Evolutionary conservation across 30 jellyfish, hydroid and myxozoan species (phyloP).

Genomic region (Hydractinia echinata): DNA sequence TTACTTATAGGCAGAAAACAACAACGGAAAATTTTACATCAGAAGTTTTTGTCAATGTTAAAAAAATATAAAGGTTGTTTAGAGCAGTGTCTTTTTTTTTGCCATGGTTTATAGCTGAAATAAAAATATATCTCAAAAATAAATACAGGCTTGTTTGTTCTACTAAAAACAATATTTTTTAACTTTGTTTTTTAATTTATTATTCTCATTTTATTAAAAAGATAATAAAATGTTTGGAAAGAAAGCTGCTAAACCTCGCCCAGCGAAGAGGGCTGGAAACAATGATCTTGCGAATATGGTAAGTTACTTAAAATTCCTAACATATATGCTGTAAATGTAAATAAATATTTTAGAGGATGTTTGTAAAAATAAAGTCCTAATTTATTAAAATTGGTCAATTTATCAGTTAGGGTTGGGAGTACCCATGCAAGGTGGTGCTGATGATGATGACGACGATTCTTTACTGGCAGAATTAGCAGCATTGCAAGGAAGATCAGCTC

Average conservation of each 20-base stretch:
- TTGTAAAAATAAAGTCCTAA: not conserved
- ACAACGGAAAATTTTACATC: too few species aligned
- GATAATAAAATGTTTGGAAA: slow-evolving; percentile 21
- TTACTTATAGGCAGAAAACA: too few species aligned
- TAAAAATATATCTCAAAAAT: too few species aligned
- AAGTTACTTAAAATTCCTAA: not conserved
- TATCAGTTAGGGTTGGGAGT: too few species aligned
- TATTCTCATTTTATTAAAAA: too few species aligned
- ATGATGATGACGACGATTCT: slow-evolving; percentile 80
- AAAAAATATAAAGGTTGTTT: too few species aligned
- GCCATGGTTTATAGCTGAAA: too few species aligned
- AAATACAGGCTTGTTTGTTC: too few species aligned
- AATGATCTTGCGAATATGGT: slow-evolving; percentile 29
- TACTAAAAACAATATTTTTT: too few species aligned
- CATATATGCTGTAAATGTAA: not conserved
- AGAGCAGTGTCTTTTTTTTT: too few species aligned
- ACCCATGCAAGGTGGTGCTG: slow-evolving; percentile 2
- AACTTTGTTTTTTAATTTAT: too few species aligned
- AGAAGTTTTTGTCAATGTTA: too few species aligned
- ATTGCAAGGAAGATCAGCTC: slow-evolving; percentile 80
- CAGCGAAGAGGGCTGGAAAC: slow-evolving; percentile 21
- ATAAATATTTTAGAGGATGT: not conserved
- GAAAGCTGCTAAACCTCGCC: slow-evolving; percentile 1
- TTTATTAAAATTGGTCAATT: slow-evolving; percentile 23
- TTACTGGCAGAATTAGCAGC: slow-evolving; percentile 94